Conservation (phyloP, 1,140 invertebrate species). For the Bradysia coprophila region DNA sequence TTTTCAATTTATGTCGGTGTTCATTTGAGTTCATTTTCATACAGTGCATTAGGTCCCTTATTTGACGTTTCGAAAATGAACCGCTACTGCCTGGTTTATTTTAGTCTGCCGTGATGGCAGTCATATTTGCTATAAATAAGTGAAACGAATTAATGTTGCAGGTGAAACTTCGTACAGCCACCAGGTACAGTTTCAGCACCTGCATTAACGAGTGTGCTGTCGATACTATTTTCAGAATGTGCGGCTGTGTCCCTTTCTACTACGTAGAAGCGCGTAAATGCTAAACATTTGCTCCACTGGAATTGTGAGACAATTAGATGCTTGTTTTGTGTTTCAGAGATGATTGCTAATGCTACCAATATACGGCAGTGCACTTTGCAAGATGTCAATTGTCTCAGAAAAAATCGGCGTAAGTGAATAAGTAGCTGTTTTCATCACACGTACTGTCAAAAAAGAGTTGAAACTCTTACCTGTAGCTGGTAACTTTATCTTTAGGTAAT, state of each 20-base stretch:
- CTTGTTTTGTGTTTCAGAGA: neutral
- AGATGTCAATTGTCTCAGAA: conserved; percentile 12
- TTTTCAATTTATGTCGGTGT: too few relatives aligned
- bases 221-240: neutral
- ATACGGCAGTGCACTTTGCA: neutral
- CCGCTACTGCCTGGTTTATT: too few relatives aligned
- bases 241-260: neutral
- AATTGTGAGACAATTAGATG: neutral
- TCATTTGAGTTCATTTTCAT: too few relatives aligned
- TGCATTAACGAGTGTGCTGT: neutral
- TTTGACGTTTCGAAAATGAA: too few relatives aligned
- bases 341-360: neutral
- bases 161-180: neutral
- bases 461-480: too few relatives aligned
- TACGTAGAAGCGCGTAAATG: neutral
- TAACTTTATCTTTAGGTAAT: too few relatives aligned
- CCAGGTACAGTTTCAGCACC: neutral
- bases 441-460: too few relatives aligned
- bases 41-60: neutral
- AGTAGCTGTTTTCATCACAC: too few relatives aligned
- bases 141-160: conserved; percentile 5
- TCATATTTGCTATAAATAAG: too few relatives aligned
- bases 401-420: conserved; percentile 6
- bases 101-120: too few relatives aligned
- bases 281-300: neutral